These are phyloP conservation scores for Micrasema minimum DNA, from an alignment of 1,140 invertebrate genomes.

Conservation along the genomic window DNA sequence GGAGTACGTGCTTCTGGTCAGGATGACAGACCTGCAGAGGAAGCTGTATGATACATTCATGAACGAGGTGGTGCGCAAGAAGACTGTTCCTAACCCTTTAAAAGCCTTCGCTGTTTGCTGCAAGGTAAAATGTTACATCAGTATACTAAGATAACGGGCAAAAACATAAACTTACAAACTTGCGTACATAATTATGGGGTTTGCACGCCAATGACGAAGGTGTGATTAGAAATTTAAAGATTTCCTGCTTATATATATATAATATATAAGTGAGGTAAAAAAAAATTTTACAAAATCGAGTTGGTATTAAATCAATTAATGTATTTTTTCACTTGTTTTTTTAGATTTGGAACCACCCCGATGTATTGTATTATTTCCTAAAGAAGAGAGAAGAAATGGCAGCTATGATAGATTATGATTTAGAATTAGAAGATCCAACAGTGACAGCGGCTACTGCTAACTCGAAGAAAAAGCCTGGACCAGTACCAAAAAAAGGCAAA, in stretches of 20 bases:
- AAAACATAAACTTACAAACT: too few relatives aligned
- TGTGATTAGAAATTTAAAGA: too few relatives aligned
- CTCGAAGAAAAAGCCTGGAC: constrained; percentile 59
- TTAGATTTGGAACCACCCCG: constrained; percentile 99
- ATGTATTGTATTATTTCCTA: constrained; percentile 93
- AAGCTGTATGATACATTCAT: constrained; percentile 91
- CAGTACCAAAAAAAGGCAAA: constrained; percentile 59
- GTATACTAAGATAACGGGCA: too few relatives aligned
- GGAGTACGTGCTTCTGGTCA: constrained; percentile 89
- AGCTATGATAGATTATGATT: constrained; percentile 87
- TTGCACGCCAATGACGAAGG: too few relatives aligned
- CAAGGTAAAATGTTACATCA: constrained; percentile 72
- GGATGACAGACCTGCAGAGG: constrained; percentile 89
- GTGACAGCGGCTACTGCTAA: constrained; percentile 59
- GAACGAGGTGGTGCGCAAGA: constrained; percentile 87
- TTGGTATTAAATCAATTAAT: too few relatives aligned
- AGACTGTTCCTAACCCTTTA: constrained; percentile 92
- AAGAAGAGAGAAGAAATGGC: constrained; percentile 83
- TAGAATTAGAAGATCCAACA: constrained; percentile 78
- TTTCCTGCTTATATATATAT: too few relatives aligned
- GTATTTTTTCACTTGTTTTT: too few relatives aligned
- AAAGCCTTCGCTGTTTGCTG: constrained; percentile 99
- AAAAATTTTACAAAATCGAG: too few relatives aligned
- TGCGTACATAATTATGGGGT: too few relatives aligned
- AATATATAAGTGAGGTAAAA: too few relatives aligned